A percentile compares a stretch with the other conserved stretches of the same genome.
phyloP scores from a whole-genome alignment of 2,888 invertebrate genomes.

The Limnephilus lunatus region DNA sequence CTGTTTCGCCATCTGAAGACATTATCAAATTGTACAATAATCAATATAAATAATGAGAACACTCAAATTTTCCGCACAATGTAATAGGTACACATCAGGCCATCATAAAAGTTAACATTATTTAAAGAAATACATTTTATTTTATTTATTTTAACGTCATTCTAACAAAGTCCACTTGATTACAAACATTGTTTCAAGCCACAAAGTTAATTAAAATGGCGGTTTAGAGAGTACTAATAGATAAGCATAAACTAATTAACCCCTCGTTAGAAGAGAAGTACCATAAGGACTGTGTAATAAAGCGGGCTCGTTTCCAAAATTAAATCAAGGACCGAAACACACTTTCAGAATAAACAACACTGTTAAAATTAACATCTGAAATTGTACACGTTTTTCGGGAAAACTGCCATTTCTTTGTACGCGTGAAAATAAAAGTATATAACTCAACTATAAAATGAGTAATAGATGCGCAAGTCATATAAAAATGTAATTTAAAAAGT shows the following conservation, averaged over 20 bases:
- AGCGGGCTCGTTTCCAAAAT: neutral
- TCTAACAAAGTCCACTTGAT: neutral
- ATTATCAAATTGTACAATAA: too few species aligned
- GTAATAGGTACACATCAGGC: too few species aligned
- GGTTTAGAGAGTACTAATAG: constrained; percentile 23
- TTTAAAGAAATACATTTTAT: neutral
- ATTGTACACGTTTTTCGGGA: neutral
- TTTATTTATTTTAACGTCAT: neutral
- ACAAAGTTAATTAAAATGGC: constrained; percentile 22
- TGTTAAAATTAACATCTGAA: neutral
- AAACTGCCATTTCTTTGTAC: neutral
- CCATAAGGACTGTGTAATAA: constrained; percentile 24
- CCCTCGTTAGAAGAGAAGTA: neutral
- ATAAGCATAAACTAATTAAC: constrained; percentile 14
- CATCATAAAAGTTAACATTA: neutral
- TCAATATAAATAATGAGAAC: too few species aligned
- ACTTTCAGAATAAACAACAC: constrained; percentile 2
- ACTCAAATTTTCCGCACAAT: too few species aligned
- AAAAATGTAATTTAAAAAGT: too few species aligned
- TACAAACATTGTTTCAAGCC: neutral
- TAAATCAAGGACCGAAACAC: neutral
- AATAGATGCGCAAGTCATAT: too few species aligned
- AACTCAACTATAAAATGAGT: neutral
- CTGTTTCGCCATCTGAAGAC: too few species aligned
- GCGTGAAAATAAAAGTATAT: neutral